Base-by-base conservation (phyloP, 2,888 invertebrate genomes). In the Strigamia maritima region DNA sequence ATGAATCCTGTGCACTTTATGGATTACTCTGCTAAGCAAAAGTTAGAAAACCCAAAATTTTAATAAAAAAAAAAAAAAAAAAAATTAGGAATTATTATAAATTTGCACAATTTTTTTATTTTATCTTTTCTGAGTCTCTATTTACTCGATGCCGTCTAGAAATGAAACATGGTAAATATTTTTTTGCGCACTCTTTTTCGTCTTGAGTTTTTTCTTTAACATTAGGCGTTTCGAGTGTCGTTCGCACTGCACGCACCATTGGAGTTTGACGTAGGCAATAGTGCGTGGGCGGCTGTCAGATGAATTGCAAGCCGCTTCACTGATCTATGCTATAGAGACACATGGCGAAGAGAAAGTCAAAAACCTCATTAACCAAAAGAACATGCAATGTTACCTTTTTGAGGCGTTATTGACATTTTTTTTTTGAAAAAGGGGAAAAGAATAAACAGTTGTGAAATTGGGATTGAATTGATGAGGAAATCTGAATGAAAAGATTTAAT, bases 241-340 rank as follows among this genome's bases (percentile, higher is more conserved):
- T 70, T 70, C 70, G 70, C 70, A 70, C 70, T 28, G 70, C 70
- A 70, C 70, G 70, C 70, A 28, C 70, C 70, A 70, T 70, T 70
- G 70, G 70, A 26, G 70, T 70, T 70, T 70, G 70, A 70, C 70
- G 70, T 28, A 70, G 26, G 70, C 70, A 70, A 70, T 70, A 70
- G 70, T 70, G 70, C 70, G 70, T 70, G 70, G 70, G 70, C 70
- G 70, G 26, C 70, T 70, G 70, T 70, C 70, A 70, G 70, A 70
- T 70, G 70, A 70, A 70, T 70, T 70, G 70, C 70, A 70, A 70
- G 70, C 28, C 70, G 70, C 70, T 70, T 70, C 70, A 70, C 70
- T 70, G 70, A 70, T 70, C 70, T 70, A 70, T 70, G 70, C 70
- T 70, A 70, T 70, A 70, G 70, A 70, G 28, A 28, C 70, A 54